A percentile compares a stretch with the other conserved stretches of the same genome.
These are phyloP conservation scores for Oncopodura yosiiana DNA, from an alignment of 1,140 invertebrate genomes.

Conservation along the genomic window DNA sequence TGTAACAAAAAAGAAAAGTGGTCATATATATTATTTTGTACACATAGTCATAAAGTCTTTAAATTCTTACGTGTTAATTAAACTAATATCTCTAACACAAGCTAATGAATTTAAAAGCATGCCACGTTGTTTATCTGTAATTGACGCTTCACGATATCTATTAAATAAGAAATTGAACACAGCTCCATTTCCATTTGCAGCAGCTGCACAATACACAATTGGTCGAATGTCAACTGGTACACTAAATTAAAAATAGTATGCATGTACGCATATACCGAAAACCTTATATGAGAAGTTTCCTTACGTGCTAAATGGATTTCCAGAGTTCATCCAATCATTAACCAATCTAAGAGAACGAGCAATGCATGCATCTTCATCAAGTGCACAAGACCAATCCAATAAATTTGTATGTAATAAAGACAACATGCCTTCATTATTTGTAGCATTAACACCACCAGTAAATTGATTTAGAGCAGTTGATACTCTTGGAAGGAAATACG, in stretches of 20 bases:
- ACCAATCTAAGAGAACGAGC: neutral
- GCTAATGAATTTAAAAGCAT: conserved; percentile 13
- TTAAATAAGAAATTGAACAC: conserved; percentile 10
- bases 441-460: neutral
- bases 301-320: too few species aligned
- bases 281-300: neutral
- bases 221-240: conserved; percentile 16
- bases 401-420: conserved; percentile 8
- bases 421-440: neutral
- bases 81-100: neutral
- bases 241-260: neutral
- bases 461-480: conserved; percentile 11
- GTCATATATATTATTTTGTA: neutral
- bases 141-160: conserved; percentile 6
- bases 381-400: conserved; percentile 21
- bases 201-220: conserved; percentile 19
- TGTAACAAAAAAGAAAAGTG: neutral
- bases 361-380: neutral
- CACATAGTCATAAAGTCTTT: neutral
- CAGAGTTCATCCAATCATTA: neutral
- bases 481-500: conserved; percentile 17
- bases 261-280: too few species aligned
- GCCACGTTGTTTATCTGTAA: neutral
- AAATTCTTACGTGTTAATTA: neutral
- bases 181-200: neutral